Conservation (phyloP, 2,797 vertebrate genomes). For the Gallinago stenura region DNA sequence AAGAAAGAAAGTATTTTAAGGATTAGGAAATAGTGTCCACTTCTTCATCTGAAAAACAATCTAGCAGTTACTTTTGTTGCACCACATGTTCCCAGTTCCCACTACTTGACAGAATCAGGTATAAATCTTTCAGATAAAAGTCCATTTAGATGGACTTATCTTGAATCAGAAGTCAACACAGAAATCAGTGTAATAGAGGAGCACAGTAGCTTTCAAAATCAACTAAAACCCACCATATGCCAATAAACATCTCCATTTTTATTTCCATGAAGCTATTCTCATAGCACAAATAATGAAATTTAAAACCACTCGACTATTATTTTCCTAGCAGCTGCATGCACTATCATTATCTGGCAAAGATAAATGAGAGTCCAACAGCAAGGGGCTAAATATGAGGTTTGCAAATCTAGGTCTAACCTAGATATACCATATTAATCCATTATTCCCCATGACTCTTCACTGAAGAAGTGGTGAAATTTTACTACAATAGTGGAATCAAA, state of each 20-base stretch:
- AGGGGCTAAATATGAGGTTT: not conserved
- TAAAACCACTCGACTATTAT: not conserved
- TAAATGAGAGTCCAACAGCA: not conserved
- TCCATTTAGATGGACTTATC: not conserved
- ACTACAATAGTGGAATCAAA: not conserved
- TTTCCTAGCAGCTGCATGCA: not conserved
- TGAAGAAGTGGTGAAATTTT: not conserved
- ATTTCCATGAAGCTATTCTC: not conserved
- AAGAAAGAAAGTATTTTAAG: constrained; percentile 43
- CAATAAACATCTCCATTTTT: not conserved
- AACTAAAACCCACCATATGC: not conserved
- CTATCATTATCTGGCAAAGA: not conserved
- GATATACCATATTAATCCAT: not conserved
- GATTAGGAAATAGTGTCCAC: not conserved
- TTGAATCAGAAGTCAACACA: not conserved
- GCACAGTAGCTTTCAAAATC: not conserved
- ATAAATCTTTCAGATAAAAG: not conserved
- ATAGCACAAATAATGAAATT: not conserved
- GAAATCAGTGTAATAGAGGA: not conserved
- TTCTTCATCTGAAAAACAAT: not conserved
- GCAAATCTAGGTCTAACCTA: not conserved
- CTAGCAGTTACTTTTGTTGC: not conserved
- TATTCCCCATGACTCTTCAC: not conserved
- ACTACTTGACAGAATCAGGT: not conserved
- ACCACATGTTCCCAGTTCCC: not conserved